These are phyloP conservation scores for Epistrophella euchroma DNA, from an alignment of 2,888 invertebrate species.

Conservation along the genomic window DNA sequence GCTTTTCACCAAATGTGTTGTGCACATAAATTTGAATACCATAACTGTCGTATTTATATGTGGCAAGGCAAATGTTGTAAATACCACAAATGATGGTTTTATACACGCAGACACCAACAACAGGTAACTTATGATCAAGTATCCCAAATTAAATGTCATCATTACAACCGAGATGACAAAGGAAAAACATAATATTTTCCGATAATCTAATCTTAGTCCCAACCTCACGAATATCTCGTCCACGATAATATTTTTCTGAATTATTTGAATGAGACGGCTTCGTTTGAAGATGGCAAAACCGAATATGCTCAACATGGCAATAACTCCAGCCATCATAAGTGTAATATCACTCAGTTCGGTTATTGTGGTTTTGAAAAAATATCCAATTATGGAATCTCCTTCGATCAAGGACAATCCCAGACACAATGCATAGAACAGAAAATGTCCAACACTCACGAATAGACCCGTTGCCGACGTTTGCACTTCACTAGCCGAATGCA, in stretches of 20 bases:
- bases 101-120: constrained; percentile 80
- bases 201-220: constrained; percentile 81
- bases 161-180: constrained; percentile 80
- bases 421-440: constrained; percentile 80
- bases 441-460: constrained; percentile 80
- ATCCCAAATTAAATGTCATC: constrained; percentile 81
- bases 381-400: constrained; percentile 82
- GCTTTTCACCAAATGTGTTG: constrained; percentile 80
- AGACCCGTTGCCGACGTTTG: constrained; percentile 80
- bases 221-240: constrained; percentile 81
- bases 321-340: constrained; percentile 80
- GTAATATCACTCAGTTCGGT: constrained; percentile 82
- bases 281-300: constrained; percentile 80
- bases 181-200: constrained; percentile 79
- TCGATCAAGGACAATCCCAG: constrained; percentile 79
- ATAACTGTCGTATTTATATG: constrained; percentile 82
- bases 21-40: constrained; percentile 81
- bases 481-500: constrained; percentile 80
- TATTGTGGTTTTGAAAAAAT: constrained; percentile 82
- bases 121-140: constrained; percentile 81
- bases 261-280: constrained; percentile 78
- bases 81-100: constrained; percentile 81
- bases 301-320: constrained; percentile 82
- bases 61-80: constrained; percentile 81
- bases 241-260: constrained; percentile 80